Evolutionary conservation across 2,888 invertebrate species (phyloP).

Genomic region (Seira musarum): DNA sequence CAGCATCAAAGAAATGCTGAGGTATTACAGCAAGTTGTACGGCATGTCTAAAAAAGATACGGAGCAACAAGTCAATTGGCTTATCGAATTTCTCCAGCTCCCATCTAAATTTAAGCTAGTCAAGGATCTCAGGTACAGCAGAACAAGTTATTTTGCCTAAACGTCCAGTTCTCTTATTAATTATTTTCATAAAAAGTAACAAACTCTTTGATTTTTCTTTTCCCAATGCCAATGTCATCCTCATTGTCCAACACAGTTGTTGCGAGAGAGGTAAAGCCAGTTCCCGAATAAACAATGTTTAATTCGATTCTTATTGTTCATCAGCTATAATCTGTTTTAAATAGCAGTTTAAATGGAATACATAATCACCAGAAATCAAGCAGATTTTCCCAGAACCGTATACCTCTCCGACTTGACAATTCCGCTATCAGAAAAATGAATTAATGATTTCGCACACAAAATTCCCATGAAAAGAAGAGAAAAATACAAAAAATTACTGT

Average conservation of each 20-base stretch:
- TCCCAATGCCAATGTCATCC: slow-evolving; percentile 2
- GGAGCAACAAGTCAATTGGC: slow-evolving; percentile 35
- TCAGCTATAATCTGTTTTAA: neutral
- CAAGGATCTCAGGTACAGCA: slow-evolving; percentile 75
- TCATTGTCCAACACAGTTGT: slow-evolving; percentile 72
- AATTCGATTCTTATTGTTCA: too few species aligned
- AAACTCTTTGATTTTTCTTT: neutral
- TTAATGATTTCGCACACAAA: neutral
- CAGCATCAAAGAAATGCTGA: slow-evolving; percentile 82
- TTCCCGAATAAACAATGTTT: neutral
- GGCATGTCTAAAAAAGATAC: slow-evolving; percentile 45
- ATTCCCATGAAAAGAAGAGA: neutral
- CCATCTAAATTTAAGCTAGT: slow-evolving; percentile 43
- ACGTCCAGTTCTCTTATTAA: too few species aligned
- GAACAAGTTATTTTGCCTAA: too few species aligned
- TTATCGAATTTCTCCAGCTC: slow-evolving; percentile 52
- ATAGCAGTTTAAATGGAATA: neutral
- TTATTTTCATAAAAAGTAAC: too few species aligned
- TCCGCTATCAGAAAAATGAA: neutral
- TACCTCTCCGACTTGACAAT: neutral
- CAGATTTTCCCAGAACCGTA: neutral
- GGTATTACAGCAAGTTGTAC: slow-evolving; percentile 55
- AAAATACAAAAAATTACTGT: neutral
- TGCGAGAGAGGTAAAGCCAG: slow-evolving; percentile 83
- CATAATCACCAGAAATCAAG: neutral